Percentiles rank a stretch among this genome's conserved stretches.
phyloP scores from a whole-genome alignment of 1,140 invertebrate species.

The Melitaea cinxia region DNA sequence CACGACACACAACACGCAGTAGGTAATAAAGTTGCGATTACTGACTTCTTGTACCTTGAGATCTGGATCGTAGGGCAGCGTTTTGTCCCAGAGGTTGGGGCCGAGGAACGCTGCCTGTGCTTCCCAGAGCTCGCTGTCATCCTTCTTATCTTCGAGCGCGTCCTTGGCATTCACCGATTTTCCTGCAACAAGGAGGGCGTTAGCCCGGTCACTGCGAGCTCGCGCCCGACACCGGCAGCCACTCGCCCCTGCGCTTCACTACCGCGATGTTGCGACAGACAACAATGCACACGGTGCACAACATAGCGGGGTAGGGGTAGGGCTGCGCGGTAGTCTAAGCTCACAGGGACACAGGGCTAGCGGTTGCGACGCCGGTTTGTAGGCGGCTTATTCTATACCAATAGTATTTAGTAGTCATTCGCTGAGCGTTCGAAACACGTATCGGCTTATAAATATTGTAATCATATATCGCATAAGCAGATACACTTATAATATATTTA shows the following conservation, averaged over 20 bases:
- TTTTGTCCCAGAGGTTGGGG: constrained; percentile 97
- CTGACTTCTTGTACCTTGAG: constrained; percentile 93
- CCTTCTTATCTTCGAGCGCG: constrained; percentile 89
- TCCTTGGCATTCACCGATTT: constrained; percentile 85
- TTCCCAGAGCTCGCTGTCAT: constrained; percentile 93
- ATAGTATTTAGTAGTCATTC: constrained; percentile 11
- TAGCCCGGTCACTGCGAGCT: constrained; percentile 58
- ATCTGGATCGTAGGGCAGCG: constrained; percentile 93
- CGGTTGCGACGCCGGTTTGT: constrained; percentile 14
- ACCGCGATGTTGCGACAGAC: constrained; percentile 13
- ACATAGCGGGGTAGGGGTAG: constrained; percentile 11
- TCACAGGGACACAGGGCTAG: constrained; percentile 29
- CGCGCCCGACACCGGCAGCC: constrained; percentile 33
- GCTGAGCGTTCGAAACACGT: constrained; percentile 12
- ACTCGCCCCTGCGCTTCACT: constrained; percentile 11
- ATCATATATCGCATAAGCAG: constrained; percentile 8
- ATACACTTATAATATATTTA: constrained; percentile 12
- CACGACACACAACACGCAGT: constrained; percentile 71
- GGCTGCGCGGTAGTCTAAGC: constrained; percentile 23
- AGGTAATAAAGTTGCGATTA: constrained; percentile 80
- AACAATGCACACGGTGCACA: constrained; percentile 6
- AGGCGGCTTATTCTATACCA: constrained; percentile 11
- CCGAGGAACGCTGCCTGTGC: constrained; percentile 96
- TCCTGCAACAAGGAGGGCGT: constrained; percentile 80
- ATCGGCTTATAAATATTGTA: constrained; percentile 10